These are phyloP conservation scores for Hiodon alosoides DNA, from an alignment of 2,113 vertebrate genomes.

Conservation along the genomic window DNA sequence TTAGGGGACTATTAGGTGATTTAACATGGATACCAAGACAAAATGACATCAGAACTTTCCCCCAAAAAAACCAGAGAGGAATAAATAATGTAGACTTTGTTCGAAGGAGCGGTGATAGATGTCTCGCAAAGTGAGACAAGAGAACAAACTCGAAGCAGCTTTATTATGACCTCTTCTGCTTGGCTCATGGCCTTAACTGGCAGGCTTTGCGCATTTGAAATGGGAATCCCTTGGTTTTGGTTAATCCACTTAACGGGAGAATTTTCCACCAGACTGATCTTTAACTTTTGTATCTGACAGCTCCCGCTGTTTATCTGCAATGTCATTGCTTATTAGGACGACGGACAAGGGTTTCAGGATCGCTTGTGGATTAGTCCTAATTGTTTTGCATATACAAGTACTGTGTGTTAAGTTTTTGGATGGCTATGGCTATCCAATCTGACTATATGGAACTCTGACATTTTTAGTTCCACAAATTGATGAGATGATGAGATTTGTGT, in stretches of 20 bases:
- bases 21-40: background rate
- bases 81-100: constrained; percentile 11
- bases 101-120: background rate
- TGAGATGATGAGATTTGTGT: too few species aligned
- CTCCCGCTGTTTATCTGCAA: constrained; percentile 12
- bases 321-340: constrained; percentile 20
- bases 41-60: background rate
- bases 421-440: background rate
- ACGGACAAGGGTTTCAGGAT: background rate
- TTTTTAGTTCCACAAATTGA: too few species aligned
- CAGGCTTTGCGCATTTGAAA: background rate
- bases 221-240: background rate
- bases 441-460: background rate
- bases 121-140: background rate
- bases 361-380: background rate
- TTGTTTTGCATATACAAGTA: background rate
- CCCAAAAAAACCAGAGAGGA: background rate
- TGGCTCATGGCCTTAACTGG: constrained; percentile 3
- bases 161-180: constrained; percentile 6
- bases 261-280: background rate
- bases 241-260: constrained; percentile 17
- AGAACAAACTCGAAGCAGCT: constrained; percentile 2
- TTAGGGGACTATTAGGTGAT: background rate
- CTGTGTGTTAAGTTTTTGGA: background rate
- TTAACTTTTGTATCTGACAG: background rate